Conservation (phyloP, 2,113 vertebrate genomes). For the Sylvia atricapilla region DNA sequence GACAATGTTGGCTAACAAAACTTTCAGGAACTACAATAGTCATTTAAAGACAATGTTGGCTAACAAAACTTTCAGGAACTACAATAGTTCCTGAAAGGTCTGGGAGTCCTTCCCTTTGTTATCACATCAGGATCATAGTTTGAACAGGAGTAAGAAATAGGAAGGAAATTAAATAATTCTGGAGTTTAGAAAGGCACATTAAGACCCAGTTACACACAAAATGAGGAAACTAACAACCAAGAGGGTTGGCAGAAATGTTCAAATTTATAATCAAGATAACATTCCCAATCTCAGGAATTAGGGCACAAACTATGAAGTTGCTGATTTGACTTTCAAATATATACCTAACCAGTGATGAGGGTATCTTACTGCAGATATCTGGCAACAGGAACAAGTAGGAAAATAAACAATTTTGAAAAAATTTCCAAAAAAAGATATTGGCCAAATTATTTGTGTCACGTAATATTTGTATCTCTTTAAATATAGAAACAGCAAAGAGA, state of each 20-base stretch:
- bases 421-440: not conserved
- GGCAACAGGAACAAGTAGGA: not conserved
- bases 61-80: constrained; percentile 1
- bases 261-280: not conserved
- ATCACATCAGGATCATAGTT: constrained; percentile 29
- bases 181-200: constrained; percentile 26
- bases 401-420: not conserved
- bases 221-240: constrained; percentile 45
- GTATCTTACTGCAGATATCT: not conserved
- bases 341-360: not conserved
- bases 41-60: constrained; percentile 37
- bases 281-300: not conserved
- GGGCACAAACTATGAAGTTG: not conserved
- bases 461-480: not conserved
- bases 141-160: constrained; percentile 53
- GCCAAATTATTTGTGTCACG: not conserved
- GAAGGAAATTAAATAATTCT: constrained; percentile 69
- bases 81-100: constrained; percentile 53
- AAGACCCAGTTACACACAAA: constrained; percentile 30
- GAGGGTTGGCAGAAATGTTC: not conserved
- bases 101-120: constrained; percentile 50
- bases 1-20: constrained; percentile 55
- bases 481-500: not conserved
- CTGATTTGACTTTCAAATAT: not conserved
- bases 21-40: not conserved